These are phyloP conservation scores for Phataginus tetradactyla DNA, from an alignment of 2,797 vertebrate species.

Conservation along the genomic window DNA sequence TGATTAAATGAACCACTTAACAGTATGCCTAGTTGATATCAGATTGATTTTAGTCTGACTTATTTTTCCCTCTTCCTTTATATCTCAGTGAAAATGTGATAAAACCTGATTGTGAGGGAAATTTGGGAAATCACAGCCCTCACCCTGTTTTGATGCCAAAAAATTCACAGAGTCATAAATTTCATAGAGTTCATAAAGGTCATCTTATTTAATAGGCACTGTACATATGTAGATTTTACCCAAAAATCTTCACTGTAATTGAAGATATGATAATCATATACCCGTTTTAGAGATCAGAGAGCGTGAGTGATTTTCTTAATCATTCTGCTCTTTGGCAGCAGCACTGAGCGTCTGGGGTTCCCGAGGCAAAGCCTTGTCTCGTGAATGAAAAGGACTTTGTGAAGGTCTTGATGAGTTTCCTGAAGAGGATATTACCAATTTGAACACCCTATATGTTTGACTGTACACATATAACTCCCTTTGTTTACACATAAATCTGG, in stretches of 20 bases:
- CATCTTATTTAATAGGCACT: neutral
- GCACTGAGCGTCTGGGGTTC: neutral
- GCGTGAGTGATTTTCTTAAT: neutral
- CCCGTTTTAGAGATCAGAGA: neutral
- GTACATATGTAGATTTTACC: neutral
- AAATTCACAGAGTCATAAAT: neutral
- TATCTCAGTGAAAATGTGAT: neutral
- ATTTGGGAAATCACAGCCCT: neutral
- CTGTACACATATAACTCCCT: neutral
- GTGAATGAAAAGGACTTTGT: neutral
- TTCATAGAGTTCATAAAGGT: neutral
- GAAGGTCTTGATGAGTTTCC: neutral
- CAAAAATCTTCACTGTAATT: neutral
- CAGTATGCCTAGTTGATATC: neutral
- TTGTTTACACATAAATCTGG: neutral
- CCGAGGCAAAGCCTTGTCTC: neutral
- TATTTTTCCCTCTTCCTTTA: neutral
- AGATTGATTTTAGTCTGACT: neutral
- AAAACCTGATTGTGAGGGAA: neutral
- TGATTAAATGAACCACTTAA: neutral
- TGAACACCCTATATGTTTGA: neutral
- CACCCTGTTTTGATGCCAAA: neutral
- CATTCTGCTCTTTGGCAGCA: neutral
- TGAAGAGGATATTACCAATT: neutral
- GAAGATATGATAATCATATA: neutral